Base-by-base conservation (phyloP, 37 sponge, comb jelly and placozoan species). In the Mnemiopsis leidyi region DNA sequence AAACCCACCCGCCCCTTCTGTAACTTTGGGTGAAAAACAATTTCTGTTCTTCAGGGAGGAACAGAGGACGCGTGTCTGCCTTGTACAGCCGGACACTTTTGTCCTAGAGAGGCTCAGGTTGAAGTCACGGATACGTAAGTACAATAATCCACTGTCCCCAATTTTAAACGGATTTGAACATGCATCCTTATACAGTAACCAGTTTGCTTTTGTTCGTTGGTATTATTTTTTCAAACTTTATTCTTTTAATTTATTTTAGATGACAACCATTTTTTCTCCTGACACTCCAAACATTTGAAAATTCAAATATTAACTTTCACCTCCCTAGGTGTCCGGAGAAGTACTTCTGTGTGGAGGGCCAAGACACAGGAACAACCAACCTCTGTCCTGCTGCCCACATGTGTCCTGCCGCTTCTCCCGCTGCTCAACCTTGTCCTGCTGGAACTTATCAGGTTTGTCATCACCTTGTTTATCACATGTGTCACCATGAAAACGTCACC, bases 41-140 rank as follows among this genome's bases (percentile, higher is more conserved):
- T n/a, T n/a, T n/a, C n/a, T n/a, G n/a, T n/a, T n/a, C n/a, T n/a
- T n/a, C 92, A 92, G 69, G 92, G 92, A 5, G 32, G 34, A 21
- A 61, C 92, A 69, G 34, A 20, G 2, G 34, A 67, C 9, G 32
- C 92, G 7, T 68, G 69, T 69, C 69, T 92, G 7, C 92, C 73
- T 23, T 94, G 94, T 93, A 38, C 94, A 2, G 71, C 92, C 7
- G 94, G 94, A 29, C 93, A 69, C 39, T 94, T 73, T 92, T 94
- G 94, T 68, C 94, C 69, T 30, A 34, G 35, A 21, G 82, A 79
- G 28, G 82, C 38, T 13, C 82, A 79, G 38, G 35, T 38, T 7
- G 35, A 23, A 21, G 82, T 79, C 82, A 79, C 92, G 16, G 92
- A 67, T 20, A 23, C 29, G 92, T 69, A 68, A 68, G 92, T 92